Evolutionary conservation across 2,797 vertebrate genomes (phyloP), one percentile per base, ranked within the genome.

Genomic region (Salarias fasciatus): DNA sequence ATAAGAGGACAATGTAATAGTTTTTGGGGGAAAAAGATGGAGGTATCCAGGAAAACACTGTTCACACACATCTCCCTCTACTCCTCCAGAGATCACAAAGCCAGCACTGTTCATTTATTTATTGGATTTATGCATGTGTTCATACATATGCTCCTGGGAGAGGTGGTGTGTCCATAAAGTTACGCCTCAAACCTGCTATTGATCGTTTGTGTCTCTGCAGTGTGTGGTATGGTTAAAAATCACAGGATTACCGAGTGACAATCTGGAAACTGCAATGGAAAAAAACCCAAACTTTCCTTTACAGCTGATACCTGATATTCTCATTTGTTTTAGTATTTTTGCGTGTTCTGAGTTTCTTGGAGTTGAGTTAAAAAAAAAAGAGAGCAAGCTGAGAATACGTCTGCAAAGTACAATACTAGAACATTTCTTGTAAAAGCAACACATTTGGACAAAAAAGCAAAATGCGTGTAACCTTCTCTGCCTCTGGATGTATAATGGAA

Each of bases 101-200:
- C 52, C 64, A 48, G 75, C 56, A 51, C 53, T 38, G 29, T 80
- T 78, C 18, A 55, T 55, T 63, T 64, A 31, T 53, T 73, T 57
- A 37, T 69, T 85, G 80, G 70, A 81, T 80, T 83, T 15, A 60
- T 63, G 61, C 6, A 11, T 49, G 46, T 74, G 60, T 60, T 76
- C 73, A 83, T 69, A 62, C 73, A 70, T 78, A 56, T 24, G 37
- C 70, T 77, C 52, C 44, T 59, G 52, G 43, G 40, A 65, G 49
- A 66, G 51, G 35, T 58, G 69, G 68, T 59, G 40, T 57, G 53
- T 46, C 59, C 57, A 35, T 46, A 35, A 6, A 35, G 6, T 6
- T 35, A 35, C 29, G 43, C 52, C 56, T 66, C 5, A 13, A 36
- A 65, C 51, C 18, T 38, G 44, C 30, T 31, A 7, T 43, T 42